Conservation (phyloP, 2,797 vertebrate species). For the Malurus splendens region DNA sequence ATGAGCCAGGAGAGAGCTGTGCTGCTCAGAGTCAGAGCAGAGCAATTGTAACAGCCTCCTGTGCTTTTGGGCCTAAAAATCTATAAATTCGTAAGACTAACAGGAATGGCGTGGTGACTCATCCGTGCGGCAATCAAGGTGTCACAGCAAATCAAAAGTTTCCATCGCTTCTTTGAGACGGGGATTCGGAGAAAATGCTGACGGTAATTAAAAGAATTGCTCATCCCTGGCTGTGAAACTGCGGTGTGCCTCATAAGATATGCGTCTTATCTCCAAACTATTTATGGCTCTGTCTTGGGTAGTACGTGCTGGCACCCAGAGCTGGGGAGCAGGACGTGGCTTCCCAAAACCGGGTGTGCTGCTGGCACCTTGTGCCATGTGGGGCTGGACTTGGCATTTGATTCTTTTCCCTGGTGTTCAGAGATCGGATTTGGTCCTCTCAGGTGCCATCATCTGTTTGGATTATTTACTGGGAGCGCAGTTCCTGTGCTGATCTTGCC, state of each 20-base stretch:
- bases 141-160: constrained; percentile 49
- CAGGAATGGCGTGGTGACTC: constrained; percentile 5
- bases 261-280: not conserved
- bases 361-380: accelerated
- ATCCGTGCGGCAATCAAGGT: constrained; percentile 24
- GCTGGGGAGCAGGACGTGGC: not conserved
- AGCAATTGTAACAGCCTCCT: not conserved
- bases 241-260: not conserved
- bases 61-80: constrained; percentile 9
- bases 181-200: constrained; percentile 8
- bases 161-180: not conserved
- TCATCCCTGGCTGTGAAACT: not conserved
- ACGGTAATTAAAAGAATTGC: constrained; percentile 41
- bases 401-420: not conserved
- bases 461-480: not conserved
- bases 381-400: not conserved
- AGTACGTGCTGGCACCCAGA: not conserved
- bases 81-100: not conserved
- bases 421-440: not conserved
- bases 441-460: not conserved
- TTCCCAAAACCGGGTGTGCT: accelerated
- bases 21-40: not conserved
- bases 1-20: not conserved
- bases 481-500: not conserved
- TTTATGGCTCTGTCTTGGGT: not conserved